A percentile compares a stretch with the other conserved stretches of the same genome.
phyloP scores from a whole-genome alignment of 2,113 vertebrate species.

The Myotis brandtii region DNA sequence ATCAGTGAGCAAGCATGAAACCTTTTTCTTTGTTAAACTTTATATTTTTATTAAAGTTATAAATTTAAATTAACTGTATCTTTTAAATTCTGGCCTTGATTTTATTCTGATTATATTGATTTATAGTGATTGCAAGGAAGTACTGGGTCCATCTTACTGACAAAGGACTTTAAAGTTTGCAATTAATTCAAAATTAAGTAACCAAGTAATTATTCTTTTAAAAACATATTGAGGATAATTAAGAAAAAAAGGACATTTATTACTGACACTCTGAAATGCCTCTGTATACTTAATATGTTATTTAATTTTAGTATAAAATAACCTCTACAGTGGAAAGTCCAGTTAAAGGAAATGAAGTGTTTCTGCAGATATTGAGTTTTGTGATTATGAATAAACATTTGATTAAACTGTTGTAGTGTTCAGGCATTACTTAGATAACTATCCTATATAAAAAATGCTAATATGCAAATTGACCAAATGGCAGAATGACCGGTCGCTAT shows the following conservation, averaged over 20 bases:
- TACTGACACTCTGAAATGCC: background rate
- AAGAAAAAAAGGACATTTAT: conserved; percentile 7
- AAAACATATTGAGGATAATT: conserved; percentile 38
- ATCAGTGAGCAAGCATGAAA: background rate
- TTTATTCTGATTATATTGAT: background rate
- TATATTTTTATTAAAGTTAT: background rate
- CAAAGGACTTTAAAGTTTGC: background rate
- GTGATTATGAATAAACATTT: conserved; percentile 5
- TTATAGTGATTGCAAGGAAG: conserved; percentile 9
- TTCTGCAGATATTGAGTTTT: background rate
- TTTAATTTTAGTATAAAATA: conserved; percentile 50
- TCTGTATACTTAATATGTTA: background rate
- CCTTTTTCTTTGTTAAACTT: background rate
- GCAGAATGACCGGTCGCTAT: too few species aligned
- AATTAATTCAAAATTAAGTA: conserved; percentile 60
- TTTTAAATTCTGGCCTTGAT: conserved; percentile 4
- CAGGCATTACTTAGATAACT: background rate
- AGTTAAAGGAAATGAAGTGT: background rate
- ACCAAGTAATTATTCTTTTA: conserved; percentile 55
- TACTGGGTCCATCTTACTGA: background rate
- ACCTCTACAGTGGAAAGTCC: background rate
- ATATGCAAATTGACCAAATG: too few species aligned
- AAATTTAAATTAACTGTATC: background rate
- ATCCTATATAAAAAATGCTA: background rate
- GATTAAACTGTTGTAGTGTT: background rate